Base-by-base conservation (phyloP, 2,888 invertebrate species). In the Ceratothoa steindachneri region DNA sequence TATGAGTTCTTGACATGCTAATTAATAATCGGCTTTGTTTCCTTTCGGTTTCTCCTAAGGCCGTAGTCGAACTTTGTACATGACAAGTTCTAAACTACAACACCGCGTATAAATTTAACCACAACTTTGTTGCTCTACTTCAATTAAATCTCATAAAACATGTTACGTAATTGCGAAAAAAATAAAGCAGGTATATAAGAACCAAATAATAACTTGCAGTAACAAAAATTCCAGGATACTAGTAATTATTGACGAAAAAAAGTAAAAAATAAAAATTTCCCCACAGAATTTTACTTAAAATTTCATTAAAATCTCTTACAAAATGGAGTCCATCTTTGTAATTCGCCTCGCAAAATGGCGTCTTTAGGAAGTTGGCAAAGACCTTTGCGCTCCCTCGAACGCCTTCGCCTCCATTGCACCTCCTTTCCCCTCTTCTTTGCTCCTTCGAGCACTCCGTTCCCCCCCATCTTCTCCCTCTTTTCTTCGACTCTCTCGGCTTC, bases 351-450 rank as follows among this genome's bases (percentile, higher is more conserved):
- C 55, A 55, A 55, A 55, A 55, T 55, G 55, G 55, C 55, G 55
- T 55, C 55, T 55, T 55, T 55, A 55, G 12, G 55, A 55, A 55
- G 55, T 55, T 55, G 7, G 24, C 12, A 55, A 41, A 55, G 55
- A 55, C 55, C 55, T 55, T 55, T 22, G 7, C 7, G 55, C 12
- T 55, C 19, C 19, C 24, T 22, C 55, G 9, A 55, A 22, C 55
- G 55, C 55, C 55, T 55, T 55, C 55, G 19, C 24, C 19, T 12
- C 55, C 19, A 7, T 55, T 55, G 55, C 24, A 55, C 5, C 55
- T 55, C 55, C 55, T 55, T 55, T 55, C 55, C 55, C 19, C 55
- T 55, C 15, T 55, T 22, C 55, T 55, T 55, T 55, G 55, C 24
- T 7, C 7, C 15, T 55, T 55, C 55, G 15, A 12, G 19, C 24